These are phyloP conservation scores for Canis aureus DNA, from an alignment of 2,113 vertebrate species.

Conservation along the genomic window DNA sequence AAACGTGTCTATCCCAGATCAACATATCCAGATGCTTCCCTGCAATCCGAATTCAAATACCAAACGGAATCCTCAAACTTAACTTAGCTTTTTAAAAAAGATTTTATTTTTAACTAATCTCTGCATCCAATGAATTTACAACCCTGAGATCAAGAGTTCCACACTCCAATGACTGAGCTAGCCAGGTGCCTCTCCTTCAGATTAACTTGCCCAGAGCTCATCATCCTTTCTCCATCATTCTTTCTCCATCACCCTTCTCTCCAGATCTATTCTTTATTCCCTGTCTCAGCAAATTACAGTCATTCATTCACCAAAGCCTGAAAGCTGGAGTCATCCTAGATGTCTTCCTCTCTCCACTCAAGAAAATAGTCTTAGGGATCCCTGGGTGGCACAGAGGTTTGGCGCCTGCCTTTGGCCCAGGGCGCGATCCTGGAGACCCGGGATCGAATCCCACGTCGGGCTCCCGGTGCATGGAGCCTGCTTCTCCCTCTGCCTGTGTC, in stretches of 20 bases:
- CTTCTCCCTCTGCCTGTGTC: no score
- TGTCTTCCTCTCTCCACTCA: neutral
- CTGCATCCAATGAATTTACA: neutral
- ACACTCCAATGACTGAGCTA: neutral
- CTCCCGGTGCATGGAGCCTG: no score
- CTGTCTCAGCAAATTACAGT: neutral
- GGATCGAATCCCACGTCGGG: no score
- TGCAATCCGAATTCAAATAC: neutral
- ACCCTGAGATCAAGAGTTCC: neutral
- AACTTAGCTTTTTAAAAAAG: neutral
- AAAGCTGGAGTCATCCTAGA: neutral
- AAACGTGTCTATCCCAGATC: neutral
- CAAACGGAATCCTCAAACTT: neutral
- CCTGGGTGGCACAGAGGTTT: no score
- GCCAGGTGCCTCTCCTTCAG: neutral
- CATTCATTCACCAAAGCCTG: neutral
- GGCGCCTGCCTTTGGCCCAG: no score
- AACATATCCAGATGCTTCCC: neutral
- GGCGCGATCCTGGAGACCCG: no score
- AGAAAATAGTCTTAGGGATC: neutral
- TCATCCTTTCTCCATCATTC: neutral
- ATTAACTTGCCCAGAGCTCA: neutral
- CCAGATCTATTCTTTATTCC: neutral
- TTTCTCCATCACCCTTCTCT: neutral
- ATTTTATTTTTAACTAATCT: neutral